phyloP scores from a whole-genome alignment of 53 echinoderm and acorn worm species.

The Paracentrotus lividus region DNA sequence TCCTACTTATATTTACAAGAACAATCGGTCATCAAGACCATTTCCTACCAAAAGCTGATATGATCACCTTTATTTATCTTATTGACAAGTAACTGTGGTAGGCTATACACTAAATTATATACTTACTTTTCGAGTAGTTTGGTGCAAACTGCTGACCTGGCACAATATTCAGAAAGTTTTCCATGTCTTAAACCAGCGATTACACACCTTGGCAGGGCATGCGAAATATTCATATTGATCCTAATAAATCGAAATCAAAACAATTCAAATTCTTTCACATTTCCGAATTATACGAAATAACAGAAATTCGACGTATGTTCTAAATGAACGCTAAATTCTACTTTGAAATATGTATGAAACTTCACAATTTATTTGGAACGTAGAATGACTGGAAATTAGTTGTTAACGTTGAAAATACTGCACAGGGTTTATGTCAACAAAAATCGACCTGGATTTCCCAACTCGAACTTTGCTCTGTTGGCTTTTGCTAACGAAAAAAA shows the following conservation, averaged over 20 bases:
- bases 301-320: background rate
- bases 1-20: no score
- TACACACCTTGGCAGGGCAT: background rate
- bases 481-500: background rate
- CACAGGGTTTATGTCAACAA: background rate
- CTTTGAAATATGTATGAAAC: background rate
- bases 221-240: constrained; percentile 1
- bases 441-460: background rate
- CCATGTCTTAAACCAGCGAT: background rate
- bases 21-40: no score
- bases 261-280: background rate
- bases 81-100: no score
- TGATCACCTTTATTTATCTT: no score
- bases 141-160: background rate
- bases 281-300: background rate
- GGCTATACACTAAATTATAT: no score
- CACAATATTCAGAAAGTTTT: background rate
- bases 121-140: background rate
- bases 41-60: no score
- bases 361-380: no score
- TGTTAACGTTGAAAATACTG: background rate
- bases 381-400: background rate
- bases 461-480: background rate
- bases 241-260: background rate
- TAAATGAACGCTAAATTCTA: background rate